Base-by-base conservation (phyloP, 2,797 vertebrate species). In the Sebastes diaconus region DNA sequence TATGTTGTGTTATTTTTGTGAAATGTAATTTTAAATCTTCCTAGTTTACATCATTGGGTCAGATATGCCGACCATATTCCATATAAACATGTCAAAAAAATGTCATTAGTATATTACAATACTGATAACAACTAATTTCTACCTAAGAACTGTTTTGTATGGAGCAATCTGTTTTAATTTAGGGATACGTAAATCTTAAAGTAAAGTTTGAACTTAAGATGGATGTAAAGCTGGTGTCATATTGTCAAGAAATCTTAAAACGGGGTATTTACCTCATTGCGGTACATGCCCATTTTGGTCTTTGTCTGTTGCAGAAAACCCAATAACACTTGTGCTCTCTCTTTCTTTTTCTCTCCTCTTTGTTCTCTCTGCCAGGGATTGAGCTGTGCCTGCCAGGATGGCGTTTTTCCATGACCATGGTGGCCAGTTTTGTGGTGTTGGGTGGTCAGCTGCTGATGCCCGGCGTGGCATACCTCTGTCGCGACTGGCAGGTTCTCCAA, bases 401-500 rank as follows among this genome's bases (percentile, higher is more conserved):
- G 93, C 97, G 98, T 29, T 99, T 99, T 94, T 97, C 97, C 95
- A 96, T 99, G 96, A 98, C 98, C 36, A 99, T 99, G 98, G 97
- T 97, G 93, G 97, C 98, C 0, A 99, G 94, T 88, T 99, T 99
- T 79, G 96, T 99, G 82, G 93, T 97, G 86, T 91, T 99, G 95
- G 97, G 96, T 0, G 98, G 98, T 57, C 98, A 98, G 94, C 95
- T 99, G 91, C 95, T 99, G 79, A 96, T 99, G 97, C 98, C 98
- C 0, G 97, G 96, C 18, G 93, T 99, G 92, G 98, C 97, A 0
- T 97, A 96, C 9, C 95, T 98, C 75, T 99, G 98, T 90, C 94
- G 95, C 1, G 96, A 98, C 86, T 99, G 98, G 98, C 97, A 98
- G 93, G 94, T 98, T 54, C 96, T 99, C n/a, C 98, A 99, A 85